Conservation (phyloP, 2,797 vertebrate species). For the Poeciliopsis infans region DNA sequence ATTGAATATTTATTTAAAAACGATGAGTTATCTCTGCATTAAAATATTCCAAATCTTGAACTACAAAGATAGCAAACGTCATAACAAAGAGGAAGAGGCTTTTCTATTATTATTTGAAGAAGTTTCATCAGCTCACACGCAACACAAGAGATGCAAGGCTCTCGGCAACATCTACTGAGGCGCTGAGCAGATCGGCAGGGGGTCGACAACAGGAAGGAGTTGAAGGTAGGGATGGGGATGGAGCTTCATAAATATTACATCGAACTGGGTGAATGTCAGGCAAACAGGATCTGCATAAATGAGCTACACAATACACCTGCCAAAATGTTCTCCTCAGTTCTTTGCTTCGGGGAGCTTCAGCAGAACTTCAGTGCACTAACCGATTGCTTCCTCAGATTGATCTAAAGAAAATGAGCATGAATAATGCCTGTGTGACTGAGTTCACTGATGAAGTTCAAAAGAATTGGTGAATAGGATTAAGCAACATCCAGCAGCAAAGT, state of each 20-base stretch:
- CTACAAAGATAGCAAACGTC: slow-evolving; percentile 7
- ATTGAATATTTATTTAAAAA: background rate
- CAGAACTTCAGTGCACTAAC: background rate
- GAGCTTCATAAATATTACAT: slow-evolving; percentile 78
- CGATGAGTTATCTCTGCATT: background rate
- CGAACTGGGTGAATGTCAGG: slow-evolving; percentile 57
- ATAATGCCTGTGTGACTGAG: background rate
- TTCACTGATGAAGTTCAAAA: slow-evolving; percentile 38
- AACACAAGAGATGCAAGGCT: slow-evolving; percentile 51
- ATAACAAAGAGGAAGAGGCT: slow-evolving; percentile 32
- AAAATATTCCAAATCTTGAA: slow-evolving; percentile 13
- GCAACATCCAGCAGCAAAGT: background rate
- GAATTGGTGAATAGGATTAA: background rate
- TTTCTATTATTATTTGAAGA: slow-evolving; percentile 32
- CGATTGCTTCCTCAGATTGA: slow-evolving; percentile 14
- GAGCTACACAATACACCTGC: slow-evolving; percentile 55
- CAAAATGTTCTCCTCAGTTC: slow-evolving; percentile 17
- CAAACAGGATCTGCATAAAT: slow-evolving; percentile 67
- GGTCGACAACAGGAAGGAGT: slow-evolving; percentile 38
- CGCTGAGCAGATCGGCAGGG: slow-evolving; percentile 26
- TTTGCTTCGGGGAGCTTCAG: background rate
- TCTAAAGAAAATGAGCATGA: slow-evolving; percentile 14
- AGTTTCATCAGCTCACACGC: slow-evolving; percentile 42
- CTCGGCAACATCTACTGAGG: slow-evolving; percentile 41
- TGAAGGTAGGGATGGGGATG: slow-evolving; percentile 30